Evolutionary conservation across 2,113 vertebrate species (phyloP).

Genomic region (Pholis gunnellus): DNA sequence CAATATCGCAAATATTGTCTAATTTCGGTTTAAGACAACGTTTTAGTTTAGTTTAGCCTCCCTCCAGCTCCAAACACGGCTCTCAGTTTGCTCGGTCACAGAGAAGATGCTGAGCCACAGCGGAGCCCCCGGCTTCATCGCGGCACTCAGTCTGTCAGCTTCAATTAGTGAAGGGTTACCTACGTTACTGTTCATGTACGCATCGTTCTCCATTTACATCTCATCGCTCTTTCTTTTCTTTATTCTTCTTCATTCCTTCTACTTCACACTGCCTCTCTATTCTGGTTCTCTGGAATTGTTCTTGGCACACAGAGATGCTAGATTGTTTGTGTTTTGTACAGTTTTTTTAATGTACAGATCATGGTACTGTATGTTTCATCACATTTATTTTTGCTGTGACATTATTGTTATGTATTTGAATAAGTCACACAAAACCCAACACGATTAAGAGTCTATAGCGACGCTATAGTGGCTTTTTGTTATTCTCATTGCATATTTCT

Average conservation of each 20-base stretch:
- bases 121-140: background rate
- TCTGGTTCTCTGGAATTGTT: background rate
- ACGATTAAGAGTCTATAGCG: background rate
- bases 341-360: background rate
- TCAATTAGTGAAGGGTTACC: constrained; percentile 25
- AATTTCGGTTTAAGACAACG: background rate
- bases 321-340: background rate
- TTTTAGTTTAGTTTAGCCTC: background rate
- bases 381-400: too few species aligned
- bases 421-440: too few species aligned
- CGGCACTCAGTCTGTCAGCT: constrained; percentile 25
- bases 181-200: background rate
- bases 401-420: too few species aligned
- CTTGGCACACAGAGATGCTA: background rate
- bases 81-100: constrained; percentile 31
- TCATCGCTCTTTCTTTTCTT: background rate
- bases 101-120: constrained; percentile 18
- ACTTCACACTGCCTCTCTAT: too few species aligned
- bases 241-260: background rate
- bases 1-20: background rate
- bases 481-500: background rate
- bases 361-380: background rate
- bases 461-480: background rate
- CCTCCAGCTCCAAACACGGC: background rate
- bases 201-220: constrained; percentile 2